phyloP scores from a whole-genome alignment of 2,113 vertebrate genomes.

The Potamarius usumacintae region DNA sequence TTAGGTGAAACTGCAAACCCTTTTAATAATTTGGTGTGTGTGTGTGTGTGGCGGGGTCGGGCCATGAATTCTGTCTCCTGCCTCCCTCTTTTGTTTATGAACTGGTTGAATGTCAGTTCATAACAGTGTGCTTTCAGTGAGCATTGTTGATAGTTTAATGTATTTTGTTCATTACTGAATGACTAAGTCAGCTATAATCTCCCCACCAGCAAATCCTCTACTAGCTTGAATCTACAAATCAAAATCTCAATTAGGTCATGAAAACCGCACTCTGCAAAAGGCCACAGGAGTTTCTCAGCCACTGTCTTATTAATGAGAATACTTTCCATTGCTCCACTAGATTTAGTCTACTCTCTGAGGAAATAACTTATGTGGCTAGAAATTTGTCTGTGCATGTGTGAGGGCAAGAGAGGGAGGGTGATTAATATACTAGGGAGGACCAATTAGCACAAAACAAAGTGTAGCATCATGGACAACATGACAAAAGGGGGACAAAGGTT shows the following conservation, averaged over 20 bases:
- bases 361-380: conserved; percentile 48
- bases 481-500: conserved; percentile 62
- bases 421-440: conserved; percentile 70
- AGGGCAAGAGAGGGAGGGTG: conserved; percentile 47
- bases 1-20: too few relatives aligned
- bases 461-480: conserved; percentile 64
- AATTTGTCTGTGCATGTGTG: conserved; percentile 50
- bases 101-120: background rate
- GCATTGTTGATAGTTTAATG: conserved; percentile 5
- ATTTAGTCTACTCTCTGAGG: conserved; percentile 56
- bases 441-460: conserved; percentile 73
- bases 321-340: conserved; percentile 59
- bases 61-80: background rate
- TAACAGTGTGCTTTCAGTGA: background rate
- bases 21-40: background rate
- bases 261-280: conserved; percentile 23
- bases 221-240: conserved; percentile 30
- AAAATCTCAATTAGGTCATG: conserved; percentile 46
- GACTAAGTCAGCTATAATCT: conserved; percentile 23
- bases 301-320: conserved; percentile 59
- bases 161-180: conserved; percentile 9
- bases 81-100: background rate
- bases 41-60: background rate
- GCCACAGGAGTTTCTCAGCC: conserved; percentile 44
- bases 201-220: background rate